phyloP scores from a whole-genome alignment of 2,113 vertebrate species.

The Corvus hawaiiensis region DNA sequence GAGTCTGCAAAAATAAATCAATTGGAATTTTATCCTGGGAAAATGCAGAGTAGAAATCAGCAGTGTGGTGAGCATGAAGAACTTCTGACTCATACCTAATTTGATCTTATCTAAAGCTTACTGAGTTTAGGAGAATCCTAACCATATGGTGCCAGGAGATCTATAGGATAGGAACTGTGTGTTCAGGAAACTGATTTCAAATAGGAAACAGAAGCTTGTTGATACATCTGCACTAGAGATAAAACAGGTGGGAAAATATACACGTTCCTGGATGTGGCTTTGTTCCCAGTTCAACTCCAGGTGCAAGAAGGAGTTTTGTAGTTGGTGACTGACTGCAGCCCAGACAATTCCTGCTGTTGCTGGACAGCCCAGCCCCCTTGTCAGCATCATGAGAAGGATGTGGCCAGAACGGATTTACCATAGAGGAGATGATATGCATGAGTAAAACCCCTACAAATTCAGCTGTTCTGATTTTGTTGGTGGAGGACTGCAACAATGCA shows the following conservation, averaged over 20 bases:
- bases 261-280: not conserved
- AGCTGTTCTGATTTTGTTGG: not conserved
- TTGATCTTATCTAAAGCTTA: not conserved
- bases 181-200: not conserved
- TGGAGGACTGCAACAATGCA: not conserved
- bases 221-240: not conserved
- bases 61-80: not conserved
- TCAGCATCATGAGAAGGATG: not conserved
- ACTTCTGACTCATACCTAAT: not conserved
- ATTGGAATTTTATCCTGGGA: not conserved
- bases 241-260: not conserved
- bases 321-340: not conserved
- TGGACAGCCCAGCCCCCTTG: not conserved
- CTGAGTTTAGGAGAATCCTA: not conserved
- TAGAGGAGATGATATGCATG: not conserved
- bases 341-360: not conserved
- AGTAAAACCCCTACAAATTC: not conserved
- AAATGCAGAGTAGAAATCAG: not conserved
- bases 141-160: not conserved
- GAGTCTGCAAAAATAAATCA: not conserved
- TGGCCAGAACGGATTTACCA: accelerated
- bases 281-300: not conserved
- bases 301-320: not conserved
- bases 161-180: not conserved
- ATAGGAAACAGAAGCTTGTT: not conserved